Base-by-base conservation (phyloP, 2,797 vertebrate genomes). In the Cossypha niveicapilla region DNA sequence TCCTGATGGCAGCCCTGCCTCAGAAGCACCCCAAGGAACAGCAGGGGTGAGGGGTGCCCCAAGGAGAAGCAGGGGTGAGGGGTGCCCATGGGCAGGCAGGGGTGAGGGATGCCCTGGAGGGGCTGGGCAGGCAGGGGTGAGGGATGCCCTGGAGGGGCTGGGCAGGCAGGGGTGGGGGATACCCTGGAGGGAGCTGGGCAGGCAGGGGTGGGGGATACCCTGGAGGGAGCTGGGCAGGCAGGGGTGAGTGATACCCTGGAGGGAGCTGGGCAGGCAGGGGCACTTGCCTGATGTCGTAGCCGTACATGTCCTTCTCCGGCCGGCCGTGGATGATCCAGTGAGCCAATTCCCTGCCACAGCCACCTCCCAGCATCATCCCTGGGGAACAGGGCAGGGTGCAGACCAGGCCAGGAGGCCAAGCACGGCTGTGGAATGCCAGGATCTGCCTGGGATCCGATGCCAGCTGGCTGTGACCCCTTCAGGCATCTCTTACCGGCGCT, bases 291-390 rank as follows among this genome's bases (percentile, higher is more conserved):
- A 99, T 99, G 96, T 99, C 99, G 0, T 99, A 99, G 88, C 98
- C 94, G 1, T 99, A 98, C 99, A 99, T 99, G 96, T 99, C 99
- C 97, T 98, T 99, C 93, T 99, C 99, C 0, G 99, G 99, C 10
- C 98, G 98, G 21, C 99, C 99, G 0, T 98, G 98, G 81, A 99
- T 96, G 68, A 99, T 97, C 99, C 99, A 99, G 94, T 98, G 98
- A 45, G 99, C 99, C 93, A 99, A 97, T 81, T 99, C 99, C 96
- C 96, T 98, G n/a, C 99, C 99, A 6, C 99, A 99, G 88, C 99
- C 99, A 0, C 99, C 99, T 44, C 99, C 99, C 72, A 99, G 96
- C 99, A 99, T 99, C 99, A 99, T 99, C 42, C 99, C 99, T 99
- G 96, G 19, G 47, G 60, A 44, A 35, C 10, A 73, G 41, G 28